Evolutionary conservation across 2,797 vertebrate species (phyloP).

Genomic region (Buphagus erythrorhynchus): DNA sequence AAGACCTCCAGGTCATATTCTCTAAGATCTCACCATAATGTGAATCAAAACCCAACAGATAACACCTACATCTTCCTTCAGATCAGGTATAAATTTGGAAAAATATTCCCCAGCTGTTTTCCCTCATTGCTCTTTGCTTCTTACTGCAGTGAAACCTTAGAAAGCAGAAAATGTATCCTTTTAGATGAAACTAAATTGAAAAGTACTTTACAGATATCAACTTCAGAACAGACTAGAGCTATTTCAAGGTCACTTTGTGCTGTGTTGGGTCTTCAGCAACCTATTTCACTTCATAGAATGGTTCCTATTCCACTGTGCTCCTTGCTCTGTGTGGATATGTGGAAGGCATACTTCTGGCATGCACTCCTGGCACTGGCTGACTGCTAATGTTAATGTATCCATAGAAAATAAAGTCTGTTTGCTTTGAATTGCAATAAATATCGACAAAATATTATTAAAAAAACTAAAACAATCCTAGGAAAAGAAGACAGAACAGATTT

Average conservation of each 20-base stretch:
- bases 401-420: not conserved
- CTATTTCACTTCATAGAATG: not conserved
- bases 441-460: not conserved
- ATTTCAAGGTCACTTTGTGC: not conserved
- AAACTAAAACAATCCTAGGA: not conserved
- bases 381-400: not conserved
- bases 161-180: not conserved
- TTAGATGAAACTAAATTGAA: not conserved
- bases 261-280: not conserved
- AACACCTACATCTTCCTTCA: not conserved
- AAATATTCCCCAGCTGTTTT: not conserved
- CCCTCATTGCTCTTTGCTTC: not conserved
- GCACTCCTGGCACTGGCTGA: not conserved
- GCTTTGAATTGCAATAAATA: not conserved
- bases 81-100: not conserved
- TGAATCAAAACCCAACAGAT: not conserved
- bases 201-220: not conserved
- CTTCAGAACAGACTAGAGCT: not conserved
- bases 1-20: not conserved
- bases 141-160: not conserved
- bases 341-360: not conserved
- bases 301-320: not conserved
- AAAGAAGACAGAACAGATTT: not conserved
- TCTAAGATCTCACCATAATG: fast-evolving
- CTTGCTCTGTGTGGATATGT: not conserved